phyloP scores from a whole-genome alignment of 2,797 vertebrate genomes.

The Thalassophryne amazonica region DNA sequence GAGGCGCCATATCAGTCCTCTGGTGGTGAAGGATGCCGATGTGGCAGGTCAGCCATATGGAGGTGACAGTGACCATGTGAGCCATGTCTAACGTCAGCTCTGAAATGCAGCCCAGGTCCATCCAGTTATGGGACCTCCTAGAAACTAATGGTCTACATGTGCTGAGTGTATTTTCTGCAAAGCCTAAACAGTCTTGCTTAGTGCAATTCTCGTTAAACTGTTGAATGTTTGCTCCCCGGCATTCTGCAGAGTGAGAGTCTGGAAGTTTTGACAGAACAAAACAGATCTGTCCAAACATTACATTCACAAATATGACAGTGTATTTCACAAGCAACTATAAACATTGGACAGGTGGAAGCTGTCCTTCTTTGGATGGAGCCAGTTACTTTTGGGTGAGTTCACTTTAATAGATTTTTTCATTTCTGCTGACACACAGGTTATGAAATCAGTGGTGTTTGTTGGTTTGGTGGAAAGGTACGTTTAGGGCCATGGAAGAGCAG shows the following conservation, averaged over 20 bases:
- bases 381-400: too few species aligned
- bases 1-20: conserved; percentile 64
- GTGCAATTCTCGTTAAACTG: conserved; percentile 42
- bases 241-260: conserved; percentile 26
- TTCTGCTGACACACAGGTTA: too few species aligned
- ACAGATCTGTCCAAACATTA: conserved; percentile 21
- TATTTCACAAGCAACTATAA: too few species aligned
- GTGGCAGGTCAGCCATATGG: conserved; percentile 57
- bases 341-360: too few species aligned
- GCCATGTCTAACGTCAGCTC: conserved; percentile 43
- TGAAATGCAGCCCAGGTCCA: conserved; percentile 45
- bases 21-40: conserved; percentile 63
- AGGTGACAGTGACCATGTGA: conserved; percentile 47
- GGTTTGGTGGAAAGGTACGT: too few species aligned
- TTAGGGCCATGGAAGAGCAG: too few species aligned
- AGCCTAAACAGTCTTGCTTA: conserved; percentile 54
- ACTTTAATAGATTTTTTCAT: too few species aligned
- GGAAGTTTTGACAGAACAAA: conserved; percentile 29
- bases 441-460: too few species aligned
- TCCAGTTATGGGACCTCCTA: conserved; percentile 64
- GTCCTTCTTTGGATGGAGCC: too few species aligned
- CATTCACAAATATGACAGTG: conserved; percentile 19
- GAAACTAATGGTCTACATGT: conserved; percentile 57
- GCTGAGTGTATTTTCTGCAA: conserved; percentile 54
- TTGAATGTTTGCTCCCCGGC: conserved; percentile 30